These are phyloP conservation scores for Gymnoscopelus microlampas DNA, from an alignment of 2,797 vertebrate species.

Conservation along the genomic window DNA sequence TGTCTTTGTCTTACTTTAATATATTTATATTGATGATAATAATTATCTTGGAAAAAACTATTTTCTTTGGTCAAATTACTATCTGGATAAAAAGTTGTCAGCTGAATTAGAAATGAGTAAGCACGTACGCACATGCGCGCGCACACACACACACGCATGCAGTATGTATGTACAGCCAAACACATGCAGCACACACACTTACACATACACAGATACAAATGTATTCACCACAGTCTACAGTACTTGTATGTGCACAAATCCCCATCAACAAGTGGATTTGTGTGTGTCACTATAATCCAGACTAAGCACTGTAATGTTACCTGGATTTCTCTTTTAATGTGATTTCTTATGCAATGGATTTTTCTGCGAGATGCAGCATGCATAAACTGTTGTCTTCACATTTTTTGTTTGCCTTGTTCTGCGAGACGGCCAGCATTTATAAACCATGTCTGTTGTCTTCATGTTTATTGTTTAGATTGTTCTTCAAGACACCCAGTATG, in stretches of 20 bases:
- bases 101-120: conserved; percentile 41
- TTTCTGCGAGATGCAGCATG: not conserved
- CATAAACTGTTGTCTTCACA: no score
- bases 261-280: no score
- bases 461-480: not conserved
- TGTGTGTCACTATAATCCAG: conserved; percentile 17
- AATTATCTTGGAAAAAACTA: not conserved
- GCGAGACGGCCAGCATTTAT: not conserved
- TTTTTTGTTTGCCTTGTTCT: no score
- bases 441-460: not conserved
- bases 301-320: not conserved
- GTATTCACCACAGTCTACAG: no score
- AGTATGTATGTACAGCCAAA: no score
- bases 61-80: conserved; percentile 33
- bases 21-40: conserved; percentile 25
- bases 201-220: no score
- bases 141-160: not conserved
- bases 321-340: conserved; percentile 26
- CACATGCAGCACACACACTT: no score
- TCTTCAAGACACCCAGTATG: no score
- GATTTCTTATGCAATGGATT: conserved; percentile 13
- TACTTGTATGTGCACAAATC: no score
- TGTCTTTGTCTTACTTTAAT: conserved; percentile 35
- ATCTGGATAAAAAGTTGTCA: not conserved
- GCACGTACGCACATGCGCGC: not conserved